phyloP scores from a whole-genome alignment of 2,113 vertebrate genomes.

The human (Homo sapiens) region DNA sequence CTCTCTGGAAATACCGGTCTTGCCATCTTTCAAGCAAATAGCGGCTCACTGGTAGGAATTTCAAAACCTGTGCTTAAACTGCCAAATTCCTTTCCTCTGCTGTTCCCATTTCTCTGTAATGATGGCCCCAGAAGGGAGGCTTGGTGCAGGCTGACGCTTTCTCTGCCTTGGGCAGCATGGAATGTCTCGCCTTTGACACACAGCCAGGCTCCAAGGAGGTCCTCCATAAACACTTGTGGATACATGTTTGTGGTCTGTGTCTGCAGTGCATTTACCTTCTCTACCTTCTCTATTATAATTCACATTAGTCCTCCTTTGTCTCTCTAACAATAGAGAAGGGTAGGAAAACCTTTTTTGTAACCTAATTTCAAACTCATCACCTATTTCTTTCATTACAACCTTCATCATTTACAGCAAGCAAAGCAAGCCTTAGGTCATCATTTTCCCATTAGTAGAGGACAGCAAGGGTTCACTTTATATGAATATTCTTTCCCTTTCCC shows the following conservation, averaged over 20 bases:
- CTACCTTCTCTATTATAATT: not conserved
- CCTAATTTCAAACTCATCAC: not conserved
- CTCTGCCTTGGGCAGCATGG: not conserved
- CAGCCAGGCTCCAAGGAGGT: not conserved
- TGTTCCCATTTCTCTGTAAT: not conserved
- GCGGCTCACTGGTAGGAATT: not conserved
- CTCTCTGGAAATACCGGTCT: not conserved
- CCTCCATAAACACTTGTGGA: not conserved
- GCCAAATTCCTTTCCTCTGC: not conserved
- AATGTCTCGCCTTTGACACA: not conserved
- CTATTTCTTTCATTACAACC: slow-evolving; percentile 21
- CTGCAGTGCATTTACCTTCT: not conserved
- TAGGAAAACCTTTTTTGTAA: not conserved
- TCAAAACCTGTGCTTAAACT: not conserved
- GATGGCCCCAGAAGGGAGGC: not conserved
- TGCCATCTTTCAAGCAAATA: not conserved
- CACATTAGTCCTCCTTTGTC: not conserved
- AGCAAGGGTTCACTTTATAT: slow-evolving; percentile 61
- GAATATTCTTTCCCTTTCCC: slow-evolving; percentile 62
- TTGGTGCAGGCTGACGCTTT: not conserved
- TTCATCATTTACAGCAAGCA: slow-evolving; percentile 12
- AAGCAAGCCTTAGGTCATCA: slow-evolving; percentile 46
- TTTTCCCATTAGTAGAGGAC: slow-evolving; percentile 53
- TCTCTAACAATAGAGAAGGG: slow-evolving; percentile 7
- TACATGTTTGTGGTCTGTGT: not conserved